Base-by-base conservation (phyloP, 2,797 vertebrate genomes). In the Dendrocincla tyrannina region DNA sequence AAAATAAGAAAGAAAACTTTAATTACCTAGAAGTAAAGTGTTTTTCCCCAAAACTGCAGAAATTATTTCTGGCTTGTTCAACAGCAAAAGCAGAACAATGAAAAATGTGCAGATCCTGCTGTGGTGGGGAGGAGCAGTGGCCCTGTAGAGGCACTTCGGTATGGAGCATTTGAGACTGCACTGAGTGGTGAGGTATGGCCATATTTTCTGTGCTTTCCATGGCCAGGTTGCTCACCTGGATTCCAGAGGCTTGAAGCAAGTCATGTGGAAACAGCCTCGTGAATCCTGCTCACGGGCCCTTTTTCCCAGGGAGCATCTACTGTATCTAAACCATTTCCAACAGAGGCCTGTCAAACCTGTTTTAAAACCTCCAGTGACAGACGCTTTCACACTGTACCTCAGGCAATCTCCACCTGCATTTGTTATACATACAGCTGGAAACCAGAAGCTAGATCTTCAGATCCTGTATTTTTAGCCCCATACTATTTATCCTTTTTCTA, bases 181-280 rank as follows among this genome's bases (percentile, higher is more conserved):
- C 0, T 0, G 13, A 5, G 1, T 2, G 0, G 30, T 50, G 56
- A 59, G 30, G 20, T 42, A 5, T 1, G 7, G 30, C 19, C 56
- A 3, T 1, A 1, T 41, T n/a, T 39, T 56, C 62, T 20, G 49
- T 37, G 52, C 27, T 75, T 44, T 16, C 25, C 11, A 0, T 6
- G 60, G 52, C 53, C 53, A 58, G 25, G 69, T 33, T 64, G 55
- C 59, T 76, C 11, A 13, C 55, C 46, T 42, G 50, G 25, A 53
- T 74, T 53, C 44, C 55, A 67, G 59, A 87, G 30, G 13, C 47
- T 69, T 0, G 0, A n/a, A 58, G n/a, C 20, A 47, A 37, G 59
- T 49, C n/a, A 20, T 0, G 0, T 0, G 0, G 52, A 49, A 82
- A 83, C 50, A 52, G 16, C 49, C n/a, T 64, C 0, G 0, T 55